Base-by-base conservation (phyloP, 2,888 invertebrate species). In the Linnaemya vulpina region DNA sequence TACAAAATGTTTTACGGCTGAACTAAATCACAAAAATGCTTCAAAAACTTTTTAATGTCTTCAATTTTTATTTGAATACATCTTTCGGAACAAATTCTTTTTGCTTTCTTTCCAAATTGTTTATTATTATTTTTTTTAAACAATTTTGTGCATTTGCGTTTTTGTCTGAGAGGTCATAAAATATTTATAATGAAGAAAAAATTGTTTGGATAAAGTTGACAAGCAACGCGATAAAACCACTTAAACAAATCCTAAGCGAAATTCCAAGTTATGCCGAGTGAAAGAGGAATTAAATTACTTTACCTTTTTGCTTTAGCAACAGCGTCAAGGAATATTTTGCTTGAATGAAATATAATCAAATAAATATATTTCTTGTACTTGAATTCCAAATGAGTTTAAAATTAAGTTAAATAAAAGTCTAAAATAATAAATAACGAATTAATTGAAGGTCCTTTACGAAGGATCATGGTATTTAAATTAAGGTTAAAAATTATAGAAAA, bases 181-280 rank as follows among this genome's bases (percentile, higher is more conserved):
- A 46, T n/a, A 46, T 7, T 46, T 13, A 25, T 70, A 55, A 43
- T 15, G n/a, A 70, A 55, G 25, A 70, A 25, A 43, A n/a, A 25
- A 35, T 49, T 67, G n/a, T 67, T 17, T 7, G 13, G 49, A 13
- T 9, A 67, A 46, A 35, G 35, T 49, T 35, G 30, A 67, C 17
- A 43, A 17, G n/a, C 4, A 70, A 55, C 5, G n/a, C 22, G 0
- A 22, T 15, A 68, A 15, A 53, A 25, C 8, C 25, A 53, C 10
- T 55, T 40, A 38, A 1, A 22, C 7, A 43, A 17, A 46, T 15
- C 25, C 15, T 58, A 46, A 30, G 13, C 11, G 30, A 17, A 58
- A 30, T 46, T 25, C 11, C 58, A 60, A 35, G 8, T 46, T 38
- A 38, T 38, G 51, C 38, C 13, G 38, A 68, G 35, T 20, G 15